phyloP scores from a whole-genome alignment of 2,113 vertebrate species.

The Rhea americana region DNA sequence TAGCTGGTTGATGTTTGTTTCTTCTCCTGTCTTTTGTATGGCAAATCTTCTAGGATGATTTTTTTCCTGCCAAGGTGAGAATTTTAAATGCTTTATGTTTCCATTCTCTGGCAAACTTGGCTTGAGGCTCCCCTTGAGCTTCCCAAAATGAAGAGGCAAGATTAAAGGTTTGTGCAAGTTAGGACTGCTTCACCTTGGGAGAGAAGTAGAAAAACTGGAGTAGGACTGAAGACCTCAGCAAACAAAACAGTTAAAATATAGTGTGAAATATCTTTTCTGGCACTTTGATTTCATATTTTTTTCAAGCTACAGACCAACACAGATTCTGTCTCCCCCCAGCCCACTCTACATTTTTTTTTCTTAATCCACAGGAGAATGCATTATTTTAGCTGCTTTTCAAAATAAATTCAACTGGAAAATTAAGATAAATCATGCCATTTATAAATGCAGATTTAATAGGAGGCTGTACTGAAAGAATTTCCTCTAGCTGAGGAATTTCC shows the following conservation, averaged over 20 bases:
- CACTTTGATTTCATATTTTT: background rate
- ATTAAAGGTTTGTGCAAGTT: background rate
- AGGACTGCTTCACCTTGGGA: background rate
- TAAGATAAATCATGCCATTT: background rate
- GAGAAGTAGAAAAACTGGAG: background rate
- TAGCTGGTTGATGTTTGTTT: background rate
- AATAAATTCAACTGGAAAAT: background rate
- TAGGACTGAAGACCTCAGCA: background rate
- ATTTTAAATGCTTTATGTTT: background rate
- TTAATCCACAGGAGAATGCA: background rate
- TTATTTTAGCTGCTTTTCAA: background rate
- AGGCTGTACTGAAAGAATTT: background rate
- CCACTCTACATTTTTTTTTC: background rate
- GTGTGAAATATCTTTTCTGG: background rate
- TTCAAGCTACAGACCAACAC: background rate
- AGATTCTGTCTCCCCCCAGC: background rate
- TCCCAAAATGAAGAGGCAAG: background rate
- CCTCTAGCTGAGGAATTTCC: background rate
- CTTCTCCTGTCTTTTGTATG: background rate
- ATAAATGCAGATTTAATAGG: background rate
- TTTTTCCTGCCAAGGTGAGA: background rate
- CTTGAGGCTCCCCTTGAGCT: background rate
- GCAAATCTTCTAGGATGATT: background rate
- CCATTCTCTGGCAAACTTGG: background rate
- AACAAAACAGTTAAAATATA: background rate